Base-by-base conservation (phyloP, 2,888 invertebrate species). In the Drosophila parthenogenetica region DNA sequence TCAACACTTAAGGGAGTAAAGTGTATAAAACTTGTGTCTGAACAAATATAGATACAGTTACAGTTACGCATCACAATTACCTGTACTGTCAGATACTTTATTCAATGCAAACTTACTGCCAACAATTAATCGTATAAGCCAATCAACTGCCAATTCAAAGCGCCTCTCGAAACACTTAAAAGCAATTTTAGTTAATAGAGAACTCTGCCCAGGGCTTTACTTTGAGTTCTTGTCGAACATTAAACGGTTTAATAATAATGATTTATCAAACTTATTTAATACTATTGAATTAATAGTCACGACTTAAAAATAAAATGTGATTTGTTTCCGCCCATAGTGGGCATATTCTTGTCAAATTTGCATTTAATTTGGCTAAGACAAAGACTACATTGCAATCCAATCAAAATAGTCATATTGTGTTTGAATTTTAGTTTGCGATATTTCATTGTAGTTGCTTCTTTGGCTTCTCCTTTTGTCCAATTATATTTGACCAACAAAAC, bases 1-100 rank as follows among this genome's bases (percentile, higher is more conserved):
- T 75, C 85, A 81, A 53, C 61, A 48, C 67, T 49, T 59, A 58
- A 50, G 60, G 49, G 62, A 48, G 42, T 14, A 40, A 40, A 37
- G 46, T 17, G 13, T 39, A 58, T 43, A 17, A 62, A 66, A 59
- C 50, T 42, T 13, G 19, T 17, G 25, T 17, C 32, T 37, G 32
- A 14, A 17, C 29, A 42, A 14, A 37, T 59, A 40, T 10, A 16
- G 16, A 40, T 19, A 61, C 35, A 13, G 35, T 13, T 35, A 13
- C 35, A 35, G 35, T 13, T 54, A 63, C 19, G 45, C 55, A 58
- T 39, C 7, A 8, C 49, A 51, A 68, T 57, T 57, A 51, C 37
- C 57, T 50, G 22, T 45, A 5, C 46, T 14, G 25, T 37, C 35
- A 46, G 5, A 25, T 16, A 13, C 17, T 39, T 45, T 3, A 37